These are phyloP conservation scores for Tinea pellionella DNA, from an alignment of 2,888 invertebrate genomes.

Conservation along the genomic window DNA sequence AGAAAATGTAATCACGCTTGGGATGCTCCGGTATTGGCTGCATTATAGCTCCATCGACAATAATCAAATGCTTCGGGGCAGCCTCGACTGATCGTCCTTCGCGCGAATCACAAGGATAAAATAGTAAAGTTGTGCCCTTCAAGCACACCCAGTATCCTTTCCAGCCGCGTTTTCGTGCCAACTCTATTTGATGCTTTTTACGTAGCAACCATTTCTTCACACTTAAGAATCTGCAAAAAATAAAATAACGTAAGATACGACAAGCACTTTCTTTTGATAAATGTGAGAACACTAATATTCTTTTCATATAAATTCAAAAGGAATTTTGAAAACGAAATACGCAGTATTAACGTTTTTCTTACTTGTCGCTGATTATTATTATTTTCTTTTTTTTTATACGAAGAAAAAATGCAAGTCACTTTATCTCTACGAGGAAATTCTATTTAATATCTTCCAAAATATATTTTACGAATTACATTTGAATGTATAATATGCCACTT, in stretches of 20 bases:
- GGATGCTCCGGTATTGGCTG: slow-evolving; percentile 99
- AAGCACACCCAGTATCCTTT: slow-evolving; percentile 99
- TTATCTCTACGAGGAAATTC: neutral
- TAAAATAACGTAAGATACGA: slow-evolving; percentile 16
- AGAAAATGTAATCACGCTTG: slow-evolving; percentile 97
- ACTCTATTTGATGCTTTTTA: slow-evolving; percentile 96
- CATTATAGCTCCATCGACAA: slow-evolving; percentile 97
- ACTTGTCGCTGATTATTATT: neutral
- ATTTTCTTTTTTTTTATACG: neutral
- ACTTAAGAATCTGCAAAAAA: slow-evolving; percentile 86
- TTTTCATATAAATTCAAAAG: slow-evolving; percentile 2
- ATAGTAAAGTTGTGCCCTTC: slow-evolving; percentile 95
- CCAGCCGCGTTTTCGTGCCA: slow-evolving; percentile 96
- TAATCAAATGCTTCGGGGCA: slow-evolving; percentile 94
- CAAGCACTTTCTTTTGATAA: slow-evolving; percentile 7
- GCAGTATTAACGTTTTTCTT: neutral
- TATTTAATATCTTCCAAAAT: slow-evolving; percentile 8
- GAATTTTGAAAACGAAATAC: neutral
- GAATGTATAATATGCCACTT: slow-evolving; percentile 6
- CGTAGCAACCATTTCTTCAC: slow-evolving; percentile 98
- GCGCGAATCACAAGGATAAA: slow-evolving; percentile 94
- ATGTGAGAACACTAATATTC: neutral
- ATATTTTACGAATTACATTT: slow-evolving; percentile 8
- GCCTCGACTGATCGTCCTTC: slow-evolving; percentile 92
- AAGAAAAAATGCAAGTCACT: slow-evolving; percentile 5